Conservation (phyloP, 1,140 invertebrate genomes). For the Brachionus koreanus region DNA sequence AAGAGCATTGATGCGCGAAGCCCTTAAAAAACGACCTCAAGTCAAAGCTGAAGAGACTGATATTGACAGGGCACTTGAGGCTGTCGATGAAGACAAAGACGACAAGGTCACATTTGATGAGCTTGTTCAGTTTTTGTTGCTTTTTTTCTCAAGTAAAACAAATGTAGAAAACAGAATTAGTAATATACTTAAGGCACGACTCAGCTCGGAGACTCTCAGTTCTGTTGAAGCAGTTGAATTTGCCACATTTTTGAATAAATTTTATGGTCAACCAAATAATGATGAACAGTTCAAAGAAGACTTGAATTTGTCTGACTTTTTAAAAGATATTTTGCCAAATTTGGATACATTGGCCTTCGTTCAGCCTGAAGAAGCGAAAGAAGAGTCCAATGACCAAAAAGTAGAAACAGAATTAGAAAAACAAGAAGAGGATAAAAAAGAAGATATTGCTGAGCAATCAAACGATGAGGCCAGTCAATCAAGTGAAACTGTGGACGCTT, state of each 20-base stretch:
- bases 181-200: background rate
- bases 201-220: conserved; percentile 6
- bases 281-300: background rate
- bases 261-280: background rate
- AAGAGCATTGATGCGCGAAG: conserved; percentile 13
- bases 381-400: background rate
- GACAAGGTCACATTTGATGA: conserved; percentile 33
- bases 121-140: background rate
- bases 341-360: conserved; percentile 3
- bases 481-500: background rate
- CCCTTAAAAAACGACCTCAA: background rate
- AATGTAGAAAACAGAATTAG: conserved; percentile 14
- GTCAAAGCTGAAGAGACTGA: conserved; percentile 2
- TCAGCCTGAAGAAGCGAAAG: background rate
- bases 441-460: background rate
- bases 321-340: background rate
- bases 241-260: conserved; percentile 22
- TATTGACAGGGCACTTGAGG: conserved; percentile 4
- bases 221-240: conserved; percentile 4
- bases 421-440: background rate
- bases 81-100: conserved; percentile 28
- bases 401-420: background rate
- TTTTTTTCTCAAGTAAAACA: conserved; percentile 36
- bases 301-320: background rate
- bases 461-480: background rate